phyloP scores from a whole-genome alignment of 2,797 vertebrate species.

The Aeoliscus strigatus region DNA sequence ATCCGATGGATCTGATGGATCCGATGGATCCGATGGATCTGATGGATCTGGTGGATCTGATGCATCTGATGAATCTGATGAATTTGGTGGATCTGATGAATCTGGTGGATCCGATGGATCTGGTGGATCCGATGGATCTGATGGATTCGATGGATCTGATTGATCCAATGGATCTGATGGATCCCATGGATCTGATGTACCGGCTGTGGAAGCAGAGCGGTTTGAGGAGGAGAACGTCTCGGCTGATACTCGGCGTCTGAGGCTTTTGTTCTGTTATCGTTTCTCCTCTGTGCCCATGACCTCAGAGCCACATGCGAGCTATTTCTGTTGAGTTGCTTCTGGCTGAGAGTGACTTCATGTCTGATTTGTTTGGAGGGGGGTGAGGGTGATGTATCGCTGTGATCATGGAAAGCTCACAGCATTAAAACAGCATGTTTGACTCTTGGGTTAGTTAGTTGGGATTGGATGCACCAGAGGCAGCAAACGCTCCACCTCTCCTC shows the following conservation, averaged over 20 bases:
- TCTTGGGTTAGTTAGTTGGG: constrained; percentile 1
- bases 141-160: too few species aligned
- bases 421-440: constrained; percentile 24
- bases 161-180: too few species aligned
- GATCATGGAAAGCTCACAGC: constrained; percentile 25
- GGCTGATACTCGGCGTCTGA: constrained; percentile 14
- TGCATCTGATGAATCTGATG: too few species aligned
- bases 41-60: too few species aligned
- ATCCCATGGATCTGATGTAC: too few species aligned
- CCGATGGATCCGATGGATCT: too few species aligned
- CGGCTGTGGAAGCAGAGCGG: too few species aligned
- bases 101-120: too few species aligned
- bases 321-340: constrained; percentile 62
- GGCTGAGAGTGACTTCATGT: constrained; percentile 69
- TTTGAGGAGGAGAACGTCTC: too few species aligned
- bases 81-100: too few species aligned
- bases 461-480: constrained; percentile 6
- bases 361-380: constrained; percentile 55
- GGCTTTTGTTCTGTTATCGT: constrained; percentile 60
- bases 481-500: neutral
- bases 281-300: constrained; percentile 59
- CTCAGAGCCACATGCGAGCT: constrained; percentile 66
- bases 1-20: too few species aligned
- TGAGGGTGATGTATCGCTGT: constrained; percentile 3
- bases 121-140: too few species aligned